Percentiles rank a stretch among this genome's conserved stretches.
These are phyloP conservation scores for Microctenopoma steveboyesi DNA, from an alignment of 2,797 vertebrate genomes.

Conservation along the genomic window DNA sequence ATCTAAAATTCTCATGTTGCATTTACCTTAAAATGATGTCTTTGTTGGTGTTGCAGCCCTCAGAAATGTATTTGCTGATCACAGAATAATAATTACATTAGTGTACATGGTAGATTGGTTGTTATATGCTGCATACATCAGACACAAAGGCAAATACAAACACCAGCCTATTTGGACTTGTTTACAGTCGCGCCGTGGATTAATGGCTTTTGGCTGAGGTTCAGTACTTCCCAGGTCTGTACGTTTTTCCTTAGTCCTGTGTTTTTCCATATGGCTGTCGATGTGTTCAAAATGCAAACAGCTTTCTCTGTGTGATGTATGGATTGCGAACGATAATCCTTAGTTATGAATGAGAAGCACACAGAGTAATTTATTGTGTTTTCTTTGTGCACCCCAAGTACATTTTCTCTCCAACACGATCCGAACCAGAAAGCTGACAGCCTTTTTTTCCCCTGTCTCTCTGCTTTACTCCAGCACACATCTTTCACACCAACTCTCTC, in stretches of 20 bases:
- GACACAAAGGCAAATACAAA: slow-evolving; percentile 45
- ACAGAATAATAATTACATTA: slow-evolving; percentile 54
- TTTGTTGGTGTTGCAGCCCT: slow-evolving; percentile 9
- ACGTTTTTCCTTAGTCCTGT: slow-evolving; percentile 41
- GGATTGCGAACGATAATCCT: slow-evolving; percentile 73
- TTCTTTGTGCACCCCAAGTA: slow-evolving; percentile 68
- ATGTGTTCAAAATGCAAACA: slow-evolving; percentile 62
- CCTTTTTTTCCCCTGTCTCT: slow-evolving; percentile 23
- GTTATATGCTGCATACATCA: slow-evolving; percentile 48
- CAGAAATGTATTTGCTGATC: slow-evolving; percentile 43
- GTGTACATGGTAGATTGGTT: slow-evolving; percentile 47
- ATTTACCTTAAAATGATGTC: slow-evolving; percentile 23
- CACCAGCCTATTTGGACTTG: slow-evolving; percentile 59
- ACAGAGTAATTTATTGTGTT: slow-evolving; percentile 77
- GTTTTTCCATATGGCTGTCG: slow-evolving; percentile 58
- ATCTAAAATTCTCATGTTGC: background rate
- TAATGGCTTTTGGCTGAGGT: slow-evolving; percentile 63
- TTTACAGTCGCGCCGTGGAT: slow-evolving; percentile 65
- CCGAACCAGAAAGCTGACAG: slow-evolving; percentile 63
- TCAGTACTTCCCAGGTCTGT: slow-evolving; percentile 26
- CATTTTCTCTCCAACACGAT: slow-evolving; percentile 59
- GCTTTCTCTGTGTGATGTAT: slow-evolving; percentile 69
- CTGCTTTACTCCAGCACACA: slow-evolving; percentile 51
- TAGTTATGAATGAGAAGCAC: slow-evolving; percentile 73
- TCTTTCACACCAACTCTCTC: slow-evolving; percentile 29